Conservation (phyloP, 2,113 vertebrate species). For the Pollachius pollachius region DNA sequence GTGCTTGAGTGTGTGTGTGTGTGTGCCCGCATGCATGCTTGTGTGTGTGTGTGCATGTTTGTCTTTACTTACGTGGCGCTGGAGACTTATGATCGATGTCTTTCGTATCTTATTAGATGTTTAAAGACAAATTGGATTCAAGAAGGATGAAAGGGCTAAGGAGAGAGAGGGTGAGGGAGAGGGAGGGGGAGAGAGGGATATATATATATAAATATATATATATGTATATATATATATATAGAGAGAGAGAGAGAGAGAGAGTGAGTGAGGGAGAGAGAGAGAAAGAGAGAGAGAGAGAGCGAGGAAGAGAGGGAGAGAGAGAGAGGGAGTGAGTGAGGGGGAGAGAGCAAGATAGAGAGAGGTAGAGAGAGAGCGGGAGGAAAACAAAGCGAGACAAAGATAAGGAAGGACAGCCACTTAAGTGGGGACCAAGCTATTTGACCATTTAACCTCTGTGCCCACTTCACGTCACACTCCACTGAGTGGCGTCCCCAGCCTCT, state of each 20-base stretch:
- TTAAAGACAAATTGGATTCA: constrained; percentile 46
- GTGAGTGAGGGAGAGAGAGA: no score
- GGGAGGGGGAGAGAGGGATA: not conserved
- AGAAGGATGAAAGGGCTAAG: constrained; percentile 13
- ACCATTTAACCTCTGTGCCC: constrained; percentile 51
- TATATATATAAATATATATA: no score
- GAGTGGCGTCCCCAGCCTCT: not conserved
- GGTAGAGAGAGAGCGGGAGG: constrained; percentile 11
- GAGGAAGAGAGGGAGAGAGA: no score
- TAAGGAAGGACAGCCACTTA: constrained; percentile 43
- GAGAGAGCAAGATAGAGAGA: constrained; percentile 7
- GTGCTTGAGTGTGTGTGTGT: constrained; percentile 4
- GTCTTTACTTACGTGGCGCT: constrained; percentile 12
- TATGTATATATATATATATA: no score
- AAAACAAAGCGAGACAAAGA: not conserved
- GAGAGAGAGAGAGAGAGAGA: no score
- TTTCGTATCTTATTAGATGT: constrained; percentile 42
- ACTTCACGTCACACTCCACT: constrained; percentile 34
- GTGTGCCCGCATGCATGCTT: constrained; percentile 6
- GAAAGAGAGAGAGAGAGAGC: no score
- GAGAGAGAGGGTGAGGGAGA: constrained; percentile 10
- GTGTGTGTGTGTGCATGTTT: not conserved
- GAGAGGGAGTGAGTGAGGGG: not conserved
- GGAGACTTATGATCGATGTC: constrained; percentile 52
- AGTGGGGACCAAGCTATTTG: constrained; percentile 55